Evolutionary conservation across 2,113 vertebrate genomes (phyloP), one percentile per base, ranked within the genome.

Genomic region (Phalacrocorax carbo): DNA sequence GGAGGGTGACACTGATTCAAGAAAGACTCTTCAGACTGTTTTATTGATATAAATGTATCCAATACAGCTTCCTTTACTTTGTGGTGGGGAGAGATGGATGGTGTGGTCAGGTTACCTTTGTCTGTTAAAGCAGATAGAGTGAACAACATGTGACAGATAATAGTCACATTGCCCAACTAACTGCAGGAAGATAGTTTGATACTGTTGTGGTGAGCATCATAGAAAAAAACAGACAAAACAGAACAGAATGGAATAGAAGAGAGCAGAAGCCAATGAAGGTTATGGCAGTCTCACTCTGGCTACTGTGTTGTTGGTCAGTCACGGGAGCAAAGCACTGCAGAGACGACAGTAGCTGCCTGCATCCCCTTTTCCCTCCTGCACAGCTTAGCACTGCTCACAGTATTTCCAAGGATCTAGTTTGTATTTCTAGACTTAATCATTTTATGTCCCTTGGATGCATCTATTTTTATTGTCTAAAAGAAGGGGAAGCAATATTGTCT

Each of bases 401-500:
- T 42, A 38, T 71, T 90, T 81, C 58, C 52, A 76, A 60, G 18
- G 32, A 58, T 58, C 29, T 84, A 20, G 40, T 66, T 82, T 82
- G 34, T 65, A 36, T 93, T 93, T 32, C 62, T 90, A 61, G 36
- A 60, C 61, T 29, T 76, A 92, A 73, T 82, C 0, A 25, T 58
- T 94, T 87, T 19, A 18, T 20, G 20, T 89, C 29, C 57, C 38
- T 40, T 75, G 62, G 20, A 86, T 90, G 40, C 52, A 25, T 93
- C 73, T 94, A 7, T 77, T 87, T 89, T 79, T 93, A 32, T 81
- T 82, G 44, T 55, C 75, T 83, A 38, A 90, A 90, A 81, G 71
- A 82, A 86, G 6, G 8, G 15, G 25, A 58, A 58, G 60, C n/a
- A 42, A 36, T 76, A 29, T 46, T 93, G 9, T 85, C 34, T 94